Base-by-base conservation (phyloP, 1,140 invertebrate species). In the Drosophila guanche region DNA sequence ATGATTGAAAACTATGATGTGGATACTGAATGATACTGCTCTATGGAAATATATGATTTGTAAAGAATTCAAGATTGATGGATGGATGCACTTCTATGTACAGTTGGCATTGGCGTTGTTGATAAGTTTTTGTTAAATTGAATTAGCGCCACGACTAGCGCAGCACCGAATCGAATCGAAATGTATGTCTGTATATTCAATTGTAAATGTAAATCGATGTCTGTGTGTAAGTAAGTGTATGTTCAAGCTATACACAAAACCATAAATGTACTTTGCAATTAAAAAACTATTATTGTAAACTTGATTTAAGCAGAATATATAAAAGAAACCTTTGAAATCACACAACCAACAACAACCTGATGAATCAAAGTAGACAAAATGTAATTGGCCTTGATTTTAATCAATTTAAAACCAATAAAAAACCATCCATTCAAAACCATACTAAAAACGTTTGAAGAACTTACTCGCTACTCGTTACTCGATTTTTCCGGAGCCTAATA, bases 161-260 rank as follows among this genome's bases (percentile, higher is more conserved):
- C 10, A 1, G 33, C 33, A 37, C 33, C 33, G 10, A 12, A 37
- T 12, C 33, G 33, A 37, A 37, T 10, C 33, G 33, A 37, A 37
- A 20, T 20, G 33, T 37, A 37, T 37, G 33, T 53, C 14, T 43
- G 42, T 43, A n/a, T 43, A 25, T 25, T 20, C 16, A 20, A 20
- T 20, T 20, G 16, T 20, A 20, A 20, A 23, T 41, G n/a, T 20
- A 40, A 42, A 42, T 43, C 14, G 45, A 14, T 73, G 45, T 73
- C 59, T 60, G 57, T 73, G 63, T 65, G 67, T 56, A 68, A 66
- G 48, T 72, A 73, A 43, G 74, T 73, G 61, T 47, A 75, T 76
- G 72, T 76, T 62, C 72, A 76, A 63, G 43, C 71, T 76, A 58
- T 76, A 76, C 54, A 54, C 55, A 53, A 68, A 68, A 56, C 63